Percentiles rank a stretch among this genome's conserved stretches.
Conservation (phyloP, 2,113 vertebrate genomes). For the Pseudopipra pipra region DNA sequence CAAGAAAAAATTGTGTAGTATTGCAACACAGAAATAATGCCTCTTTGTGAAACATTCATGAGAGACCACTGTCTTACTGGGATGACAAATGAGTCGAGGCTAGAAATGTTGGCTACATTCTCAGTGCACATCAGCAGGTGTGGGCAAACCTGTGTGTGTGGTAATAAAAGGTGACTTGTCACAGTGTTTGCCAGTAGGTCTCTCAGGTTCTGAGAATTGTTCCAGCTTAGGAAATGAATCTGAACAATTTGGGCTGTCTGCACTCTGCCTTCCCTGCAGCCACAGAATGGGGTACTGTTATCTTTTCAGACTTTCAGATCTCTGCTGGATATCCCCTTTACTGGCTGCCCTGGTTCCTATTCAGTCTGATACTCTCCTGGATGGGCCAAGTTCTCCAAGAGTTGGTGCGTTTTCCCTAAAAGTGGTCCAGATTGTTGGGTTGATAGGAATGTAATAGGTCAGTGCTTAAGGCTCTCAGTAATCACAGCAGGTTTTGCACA, state of each 20-base stretch:
- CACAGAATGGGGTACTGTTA: background rate
- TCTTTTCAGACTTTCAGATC: background rate
- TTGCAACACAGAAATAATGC: background rate
- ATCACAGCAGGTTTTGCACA: background rate
- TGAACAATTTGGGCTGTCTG: background rate
- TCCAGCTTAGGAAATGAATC: background rate
- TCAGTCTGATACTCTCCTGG: background rate
- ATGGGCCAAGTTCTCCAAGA: background rate
- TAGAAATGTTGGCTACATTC: accelerated
- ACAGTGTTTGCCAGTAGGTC: background rate
- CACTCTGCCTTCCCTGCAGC: background rate
- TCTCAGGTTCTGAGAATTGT: background rate
- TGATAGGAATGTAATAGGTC: background rate
- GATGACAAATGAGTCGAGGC: background rate
- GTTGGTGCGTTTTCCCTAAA: background rate
- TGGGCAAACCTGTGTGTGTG: background rate
- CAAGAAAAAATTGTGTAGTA: background rate
- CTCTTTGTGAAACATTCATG: background rate
- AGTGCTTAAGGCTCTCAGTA: background rate
- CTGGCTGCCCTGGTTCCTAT: background rate
- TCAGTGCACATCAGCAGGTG: accelerated
- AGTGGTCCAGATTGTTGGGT: background rate
- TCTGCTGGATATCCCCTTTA: background rate
- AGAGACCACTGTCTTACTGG: background rate
- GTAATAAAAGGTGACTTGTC: background rate